A percentile compares a stretch with the other conserved stretches of the same genome.
Conservation (phyloP, 2,113 vertebrate genomes). For the Sisor rabdophorus region DNA sequence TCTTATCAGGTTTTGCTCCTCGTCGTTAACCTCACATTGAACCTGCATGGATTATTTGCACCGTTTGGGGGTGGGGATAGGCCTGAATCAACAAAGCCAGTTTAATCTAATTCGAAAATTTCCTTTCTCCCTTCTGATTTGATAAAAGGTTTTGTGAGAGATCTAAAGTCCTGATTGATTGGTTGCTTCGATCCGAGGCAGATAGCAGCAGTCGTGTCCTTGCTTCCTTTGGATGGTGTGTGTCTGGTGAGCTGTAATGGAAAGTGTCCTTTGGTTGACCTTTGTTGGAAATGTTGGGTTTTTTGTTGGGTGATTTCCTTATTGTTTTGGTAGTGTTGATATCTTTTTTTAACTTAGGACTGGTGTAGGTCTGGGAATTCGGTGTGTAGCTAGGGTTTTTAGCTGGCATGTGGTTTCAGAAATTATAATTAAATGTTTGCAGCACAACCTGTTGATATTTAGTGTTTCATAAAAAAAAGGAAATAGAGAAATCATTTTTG, state of each 20-base stretch:
- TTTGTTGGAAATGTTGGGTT: conserved; percentile 27
- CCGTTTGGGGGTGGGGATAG: not conserved
- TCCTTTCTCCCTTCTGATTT: conserved; percentile 41
- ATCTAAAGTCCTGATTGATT: conserved; percentile 51
- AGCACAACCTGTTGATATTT: too few species aligned
- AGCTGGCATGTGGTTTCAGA: too few species aligned
- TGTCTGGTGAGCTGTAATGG: conserved; percentile 42
- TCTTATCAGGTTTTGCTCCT: conserved; percentile 46
- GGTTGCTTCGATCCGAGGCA: conserved; percentile 31
- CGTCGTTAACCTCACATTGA: conserved; percentile 55
- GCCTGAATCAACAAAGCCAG: conserved; percentile 42
- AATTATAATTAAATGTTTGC: not conserved
- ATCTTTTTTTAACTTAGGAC: not conserved
- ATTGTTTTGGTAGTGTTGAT: not conserved
- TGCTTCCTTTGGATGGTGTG: conserved; percentile 20
- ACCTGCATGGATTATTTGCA: conserved; percentile 51
- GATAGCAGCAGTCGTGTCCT: conserved; percentile 49
- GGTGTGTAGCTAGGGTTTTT: not conserved
- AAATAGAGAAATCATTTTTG: too few species aligned
- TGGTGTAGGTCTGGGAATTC: not conserved
- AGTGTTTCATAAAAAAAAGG: too few species aligned
- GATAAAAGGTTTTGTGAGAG: conserved; percentile 43
- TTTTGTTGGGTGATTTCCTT: conserved; percentile 13
- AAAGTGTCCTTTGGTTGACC: conserved; percentile 37
- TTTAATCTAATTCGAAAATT: conserved; percentile 51